A percentile compares a stretch with the other conserved stretches of the same genome.
Conservation (phyloP, 2,888 invertebrate genomes). For the Tenodera sinensis region DNA sequence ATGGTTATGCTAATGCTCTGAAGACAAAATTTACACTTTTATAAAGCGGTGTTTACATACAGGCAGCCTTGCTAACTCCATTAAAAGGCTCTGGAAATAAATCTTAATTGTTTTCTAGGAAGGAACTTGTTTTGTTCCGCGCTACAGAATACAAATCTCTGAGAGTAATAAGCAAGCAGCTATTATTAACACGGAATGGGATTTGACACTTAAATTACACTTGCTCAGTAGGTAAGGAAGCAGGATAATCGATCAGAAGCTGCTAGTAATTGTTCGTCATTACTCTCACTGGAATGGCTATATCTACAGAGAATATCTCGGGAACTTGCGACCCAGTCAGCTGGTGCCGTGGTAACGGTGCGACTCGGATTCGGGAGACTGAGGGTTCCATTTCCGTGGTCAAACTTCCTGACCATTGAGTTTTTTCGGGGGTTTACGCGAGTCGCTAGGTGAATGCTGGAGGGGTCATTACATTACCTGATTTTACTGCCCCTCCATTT, state of each 20-base stretch:
- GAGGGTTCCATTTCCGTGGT: too few species aligned
- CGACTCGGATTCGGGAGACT: too few species aligned
- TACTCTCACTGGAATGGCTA: neutral
- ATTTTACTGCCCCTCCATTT: too few species aligned
- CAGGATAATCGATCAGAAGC: neutral
- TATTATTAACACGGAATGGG: neutral
- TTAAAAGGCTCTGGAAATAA: neutral
- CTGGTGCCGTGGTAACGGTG: too few species aligned
- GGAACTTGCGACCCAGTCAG: too few species aligned
- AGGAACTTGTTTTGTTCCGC: neutral
- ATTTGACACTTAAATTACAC: neutral
- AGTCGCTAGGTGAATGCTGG: too few species aligned
- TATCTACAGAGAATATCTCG: neutral
- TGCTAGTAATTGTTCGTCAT: neutral
- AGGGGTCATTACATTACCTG: too few species aligned
- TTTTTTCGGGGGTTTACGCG: too few species aligned
- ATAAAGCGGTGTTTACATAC: too few species aligned
- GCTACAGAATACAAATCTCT: neutral
- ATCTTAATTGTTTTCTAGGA: neutral
- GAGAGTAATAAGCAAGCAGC: neutral
- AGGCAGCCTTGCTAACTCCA: neutral
- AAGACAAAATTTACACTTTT: too few species aligned
- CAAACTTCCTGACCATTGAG: too few species aligned
- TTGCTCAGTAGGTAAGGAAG: neutral
- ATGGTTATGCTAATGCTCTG: too few species aligned